A percentile compares a stretch with the other conserved stretches of the same genome.
Evolutionary conservation across 2,797 vertebrate genomes (phyloP).

Genomic region (Crenichthys baileyi): DNA sequence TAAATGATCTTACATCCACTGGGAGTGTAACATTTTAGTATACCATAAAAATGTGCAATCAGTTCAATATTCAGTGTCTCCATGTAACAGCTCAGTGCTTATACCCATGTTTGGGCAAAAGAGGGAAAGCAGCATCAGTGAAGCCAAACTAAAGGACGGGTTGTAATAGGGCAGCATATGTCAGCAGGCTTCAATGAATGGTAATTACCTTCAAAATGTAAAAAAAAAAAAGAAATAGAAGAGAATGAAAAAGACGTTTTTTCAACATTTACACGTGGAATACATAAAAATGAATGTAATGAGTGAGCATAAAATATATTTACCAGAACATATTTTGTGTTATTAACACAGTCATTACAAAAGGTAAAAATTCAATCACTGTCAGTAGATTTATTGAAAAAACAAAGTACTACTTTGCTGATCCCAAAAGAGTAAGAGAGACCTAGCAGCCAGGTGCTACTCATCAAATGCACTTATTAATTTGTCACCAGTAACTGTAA

Average conservation of each 20-base stretch:
- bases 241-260: too few species aligned
- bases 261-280: background rate
- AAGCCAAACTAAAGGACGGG: slow-evolving; percentile 49
- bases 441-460: background rate
- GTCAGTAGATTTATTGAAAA: background rate
- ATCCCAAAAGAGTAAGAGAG: background rate
- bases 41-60: slow-evolving; percentile 12
- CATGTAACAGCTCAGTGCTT: slow-evolving; percentile 40
- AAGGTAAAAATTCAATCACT: too few species aligned
- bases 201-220: background rate
- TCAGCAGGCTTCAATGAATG: slow-evolving; percentile 26
- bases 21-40: background rate
- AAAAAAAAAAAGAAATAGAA: background rate
- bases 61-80: slow-evolving; percentile 47
- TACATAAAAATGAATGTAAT: background rate
- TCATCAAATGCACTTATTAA: background rate
- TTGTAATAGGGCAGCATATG: slow-evolving; percentile 30
- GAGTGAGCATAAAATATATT: background rate
- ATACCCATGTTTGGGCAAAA: slow-evolving; percentile 76
- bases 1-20: background rate
- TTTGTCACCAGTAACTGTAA: background rate
- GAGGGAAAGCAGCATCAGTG: slow-evolving; percentile 37
- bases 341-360: too few species aligned
- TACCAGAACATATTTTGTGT: background rate
- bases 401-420: background rate